These are phyloP conservation scores for Pelecanus crispus DNA, from an alignment of 2,113 vertebrate species.

Conservation along the genomic window DNA sequence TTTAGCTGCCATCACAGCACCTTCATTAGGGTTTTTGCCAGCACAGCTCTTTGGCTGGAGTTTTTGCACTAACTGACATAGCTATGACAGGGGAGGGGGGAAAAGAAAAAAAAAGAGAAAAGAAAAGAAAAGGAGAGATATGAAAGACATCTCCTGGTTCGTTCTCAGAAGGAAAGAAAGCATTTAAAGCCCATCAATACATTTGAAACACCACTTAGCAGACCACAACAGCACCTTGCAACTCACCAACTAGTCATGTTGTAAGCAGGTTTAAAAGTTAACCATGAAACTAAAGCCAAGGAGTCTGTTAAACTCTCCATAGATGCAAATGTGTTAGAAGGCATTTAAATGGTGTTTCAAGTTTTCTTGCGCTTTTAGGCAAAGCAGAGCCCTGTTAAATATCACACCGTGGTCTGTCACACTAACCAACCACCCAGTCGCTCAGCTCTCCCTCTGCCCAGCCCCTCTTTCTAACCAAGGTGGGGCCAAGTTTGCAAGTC, in stretches of 20 bases:
- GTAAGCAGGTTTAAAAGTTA: background rate
- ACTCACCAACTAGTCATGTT: background rate
- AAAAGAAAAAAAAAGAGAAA: no score
- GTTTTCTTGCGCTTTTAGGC: background rate
- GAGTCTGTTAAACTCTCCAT: background rate
- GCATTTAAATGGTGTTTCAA: background rate
- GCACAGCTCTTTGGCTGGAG: background rate
- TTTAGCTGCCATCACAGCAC: slow-evolving; percentile 25
- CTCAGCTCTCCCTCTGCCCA: background rate
- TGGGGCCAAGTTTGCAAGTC: background rate
- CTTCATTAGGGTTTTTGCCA: slow-evolving; percentile 51
- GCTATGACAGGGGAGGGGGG: background rate
- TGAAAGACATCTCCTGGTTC: background rate
- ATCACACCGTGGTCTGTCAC: accelerated
- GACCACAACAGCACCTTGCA: background rate
- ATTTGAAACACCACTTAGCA: background rate
- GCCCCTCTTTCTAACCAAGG: background rate
- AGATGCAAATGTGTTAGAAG: background rate
- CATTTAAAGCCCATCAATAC: background rate
- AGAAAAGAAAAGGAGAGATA: no score
- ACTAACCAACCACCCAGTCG: accelerated
- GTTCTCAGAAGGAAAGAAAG: background rate
- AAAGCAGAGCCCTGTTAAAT: background rate
- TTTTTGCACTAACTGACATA: background rate
- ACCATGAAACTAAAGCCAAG: background rate